Evolutionary conservation across 2,113 vertebrate genomes (phyloP).

Genomic region (Sylvietta virens): DNA sequence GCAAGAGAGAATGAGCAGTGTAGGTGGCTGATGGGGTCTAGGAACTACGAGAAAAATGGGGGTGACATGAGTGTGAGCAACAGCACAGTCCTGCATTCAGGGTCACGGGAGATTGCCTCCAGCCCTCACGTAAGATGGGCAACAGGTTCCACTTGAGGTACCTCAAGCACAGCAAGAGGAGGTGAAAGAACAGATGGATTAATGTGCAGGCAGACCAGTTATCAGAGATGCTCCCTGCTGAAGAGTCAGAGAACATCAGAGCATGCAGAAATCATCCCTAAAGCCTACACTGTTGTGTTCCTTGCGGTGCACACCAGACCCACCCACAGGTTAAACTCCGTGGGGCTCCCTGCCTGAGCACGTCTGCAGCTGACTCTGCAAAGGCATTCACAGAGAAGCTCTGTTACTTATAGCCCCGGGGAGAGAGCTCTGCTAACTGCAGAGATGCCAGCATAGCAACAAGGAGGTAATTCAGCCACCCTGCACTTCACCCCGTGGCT

Average conservation of each 20-base stretch:
- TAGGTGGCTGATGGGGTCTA: background rate
- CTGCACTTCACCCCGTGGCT: fast-evolving
- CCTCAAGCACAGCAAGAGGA: background rate
- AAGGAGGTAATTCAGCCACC: background rate
- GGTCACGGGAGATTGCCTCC: background rate
- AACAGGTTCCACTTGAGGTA: background rate
- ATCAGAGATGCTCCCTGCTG: background rate
- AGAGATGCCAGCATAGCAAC: background rate
- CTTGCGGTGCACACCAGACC: background rate
- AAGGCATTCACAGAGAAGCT: background rate
- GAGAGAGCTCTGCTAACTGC: background rate
- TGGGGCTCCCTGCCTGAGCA: background rate
- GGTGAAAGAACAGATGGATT: background rate
- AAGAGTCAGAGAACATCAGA: background rate
- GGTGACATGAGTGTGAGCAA: background rate
- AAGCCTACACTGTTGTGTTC: background rate
- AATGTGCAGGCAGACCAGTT: background rate
- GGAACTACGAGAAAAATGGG: background rate
- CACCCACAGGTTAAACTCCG: background rate
- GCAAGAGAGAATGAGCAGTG: background rate
- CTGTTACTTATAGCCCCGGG: background rate
- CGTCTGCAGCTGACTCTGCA: background rate
- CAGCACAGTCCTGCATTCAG: background rate
- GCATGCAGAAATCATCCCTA: background rate
- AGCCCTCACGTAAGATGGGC: fast-evolving